Evolutionary conservation across 2,797 vertebrate species (phyloP), one percentile per base, ranked within the genome.

Genomic region (Furcifer pardalis): DNA sequence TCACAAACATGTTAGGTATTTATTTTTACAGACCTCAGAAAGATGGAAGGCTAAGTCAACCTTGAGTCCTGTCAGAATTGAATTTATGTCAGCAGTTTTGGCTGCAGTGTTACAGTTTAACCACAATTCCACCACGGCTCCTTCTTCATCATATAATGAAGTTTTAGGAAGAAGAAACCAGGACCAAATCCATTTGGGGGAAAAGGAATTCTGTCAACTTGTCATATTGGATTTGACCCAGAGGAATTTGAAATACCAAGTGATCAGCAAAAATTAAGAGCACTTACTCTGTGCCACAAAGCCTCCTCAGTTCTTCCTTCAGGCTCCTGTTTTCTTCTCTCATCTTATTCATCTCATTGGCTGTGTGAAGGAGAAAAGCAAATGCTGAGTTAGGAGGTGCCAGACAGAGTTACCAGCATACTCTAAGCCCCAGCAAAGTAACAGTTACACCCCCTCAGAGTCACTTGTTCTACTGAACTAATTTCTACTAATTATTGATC

Each of bases 261-360:
- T 12, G 62, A 42, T 4, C 12, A 86, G 21, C 0, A 5, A 73
- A 89, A 80, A 2, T 49, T 32, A 15, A 52, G 69, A 76, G 2
- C 5, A 35, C 98, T 97, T 93, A 99, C 98, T 97, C 95, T 1
- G 94, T 85, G 62, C 93, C 88, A 84, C 44, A 94, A 1, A 97
- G 89, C 81, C 37, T 94, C 88, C 96, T 96, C 84, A 98, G 77
- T n/a, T 98, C 98, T 25, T 98, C 97, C 90, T 93, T 96, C 65
- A 99, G 92, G 12, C 75, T 79, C 84, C 95, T 95, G 74, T 99
- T 99, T 81, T 99, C 98, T 75, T 97, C 98, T 89, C 96, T 97
- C 86, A 99, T 88, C 60, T 93, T 93, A 9, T 88, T 97, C 84
- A 97, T 95, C 93, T 99, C 98, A 6, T 92, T 96, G 19, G 94